phyloP scores from a whole-genome alignment of 2,797 vertebrate genomes.

The Hozukius guyotensis region DNA sequence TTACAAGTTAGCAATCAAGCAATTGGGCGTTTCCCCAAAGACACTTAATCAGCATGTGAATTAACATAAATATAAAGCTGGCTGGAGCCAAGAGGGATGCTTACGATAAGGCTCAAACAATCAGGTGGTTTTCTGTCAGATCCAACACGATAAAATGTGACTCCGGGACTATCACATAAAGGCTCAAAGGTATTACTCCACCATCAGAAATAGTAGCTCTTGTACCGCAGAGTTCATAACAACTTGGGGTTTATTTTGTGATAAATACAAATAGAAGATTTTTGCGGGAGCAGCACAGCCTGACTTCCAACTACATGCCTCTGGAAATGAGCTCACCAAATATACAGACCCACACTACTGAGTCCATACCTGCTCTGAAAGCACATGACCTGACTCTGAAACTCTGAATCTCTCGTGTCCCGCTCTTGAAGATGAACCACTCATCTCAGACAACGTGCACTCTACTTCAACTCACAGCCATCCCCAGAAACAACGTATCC shows the following conservation, averaged over 20 bases:
- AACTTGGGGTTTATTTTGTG: neutral
- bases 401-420: neutral
- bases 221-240: neutral
- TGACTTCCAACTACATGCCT: neutral
- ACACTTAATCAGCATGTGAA: conserved; percentile 29
- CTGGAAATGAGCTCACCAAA: conserved; percentile 16
- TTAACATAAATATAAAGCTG: conserved; percentile 35
- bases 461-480: neutral
- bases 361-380: neutral
- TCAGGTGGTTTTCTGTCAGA: neutral
- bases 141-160: conserved; percentile 2
- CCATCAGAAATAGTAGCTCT: neutral
- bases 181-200: neutral
- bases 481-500: neutral
- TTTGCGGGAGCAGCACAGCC: neutral
- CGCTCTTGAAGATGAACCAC: conserved; percentile 13
- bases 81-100: neutral
- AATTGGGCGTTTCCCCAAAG: conserved; percentile 18
- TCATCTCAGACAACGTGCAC: neutral
- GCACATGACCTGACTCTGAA: neutral
- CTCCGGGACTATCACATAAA: neutral
- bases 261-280: neutral
- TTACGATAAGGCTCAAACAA: neutral
- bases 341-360: conserved; percentile 6
- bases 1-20: conserved; percentile 23